Evolutionary conservation across 2,888 invertebrate genomes (phyloP), one percentile per base, ranked within the genome.

Genomic region (Campoplex nolae): DNA sequence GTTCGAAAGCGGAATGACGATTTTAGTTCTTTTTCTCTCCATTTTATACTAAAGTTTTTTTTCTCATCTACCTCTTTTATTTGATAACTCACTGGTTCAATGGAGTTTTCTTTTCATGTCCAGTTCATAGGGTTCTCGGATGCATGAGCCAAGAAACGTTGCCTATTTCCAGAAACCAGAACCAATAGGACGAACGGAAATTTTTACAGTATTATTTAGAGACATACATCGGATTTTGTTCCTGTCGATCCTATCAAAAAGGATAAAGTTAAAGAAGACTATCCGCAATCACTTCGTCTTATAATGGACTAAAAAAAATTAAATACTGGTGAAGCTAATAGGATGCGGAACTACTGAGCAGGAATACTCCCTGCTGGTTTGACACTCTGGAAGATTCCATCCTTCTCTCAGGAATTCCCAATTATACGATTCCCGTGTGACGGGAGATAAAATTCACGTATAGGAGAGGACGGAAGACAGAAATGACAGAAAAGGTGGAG

Each of bases 361-460:
- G 68, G 32, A 42, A 65, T 77, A 28, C 35, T 32, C 48, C 32
- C 68, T 42, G 70, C 79, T 56, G 75, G 54, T 76, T 62, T 56
- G 78, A 83, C 62, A 75, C 73, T 70, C 73, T 32, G 65, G 68
- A 79, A 83, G 71, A 73, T 83, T 83, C 75, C 71, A 76, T 51
- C 73, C 35, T 56, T 62, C 78, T 75, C 75, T 70, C 73, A 76
- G 83, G 86, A 86, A 86, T 86, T 83, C 83, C 83, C 86, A 86
- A 83, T 86, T 86, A 86, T 86, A 79, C 73, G 80, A 85, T 86
- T 83, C 78, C 83, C 83, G 75, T 80, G 83, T 80, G 86, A 83
- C 80, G 67, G 48, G 28, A 67, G 79, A 83, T 83, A 80, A 83
- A 71, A 75, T 62, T 56, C 54, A n/a, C 48, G 71, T 28, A 45